Conservation (phyloP, 2,113 vertebrate species). For the Vidua macroura region DNA sequence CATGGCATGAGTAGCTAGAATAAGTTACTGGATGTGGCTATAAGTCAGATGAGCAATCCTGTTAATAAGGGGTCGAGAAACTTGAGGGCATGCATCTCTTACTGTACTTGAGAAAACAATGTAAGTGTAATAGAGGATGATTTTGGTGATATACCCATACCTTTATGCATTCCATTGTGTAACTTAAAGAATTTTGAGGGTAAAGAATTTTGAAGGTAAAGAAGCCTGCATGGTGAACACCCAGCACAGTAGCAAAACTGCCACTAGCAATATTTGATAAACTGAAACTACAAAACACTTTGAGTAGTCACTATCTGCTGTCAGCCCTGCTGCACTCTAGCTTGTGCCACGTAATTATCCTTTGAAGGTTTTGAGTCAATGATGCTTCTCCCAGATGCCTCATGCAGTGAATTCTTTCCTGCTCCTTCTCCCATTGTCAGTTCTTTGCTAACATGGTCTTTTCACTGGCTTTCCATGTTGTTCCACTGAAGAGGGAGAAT, state of each 20-base stretch:
- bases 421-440: not conserved
- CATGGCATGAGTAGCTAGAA: not conserved
- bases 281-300: not conserved
- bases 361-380: not conserved
- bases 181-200: not conserved
- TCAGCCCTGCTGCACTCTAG: not conserved
- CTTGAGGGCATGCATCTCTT: not conserved
- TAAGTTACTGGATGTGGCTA: not conserved
- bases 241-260: not conserved
- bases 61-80: not conserved
- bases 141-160: not conserved
- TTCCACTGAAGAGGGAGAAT: not conserved
- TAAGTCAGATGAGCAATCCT: not conserved
- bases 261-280: not conserved
- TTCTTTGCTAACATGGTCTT: not conserved
- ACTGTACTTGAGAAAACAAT: not conserved
- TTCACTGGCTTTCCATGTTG: not conserved
- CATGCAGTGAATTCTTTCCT: not conserved
- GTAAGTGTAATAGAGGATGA: not conserved
- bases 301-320: not conserved
- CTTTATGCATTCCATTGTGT: not conserved
- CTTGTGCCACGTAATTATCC: not conserved
- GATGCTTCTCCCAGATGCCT: not conserved
- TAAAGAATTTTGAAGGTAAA: not conserved
- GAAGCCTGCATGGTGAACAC: not conserved